These are phyloP conservation scores for Callimorpha dominula DNA, from an alignment of 2,888 invertebrate genomes.

Conservation along the genomic window DNA sequence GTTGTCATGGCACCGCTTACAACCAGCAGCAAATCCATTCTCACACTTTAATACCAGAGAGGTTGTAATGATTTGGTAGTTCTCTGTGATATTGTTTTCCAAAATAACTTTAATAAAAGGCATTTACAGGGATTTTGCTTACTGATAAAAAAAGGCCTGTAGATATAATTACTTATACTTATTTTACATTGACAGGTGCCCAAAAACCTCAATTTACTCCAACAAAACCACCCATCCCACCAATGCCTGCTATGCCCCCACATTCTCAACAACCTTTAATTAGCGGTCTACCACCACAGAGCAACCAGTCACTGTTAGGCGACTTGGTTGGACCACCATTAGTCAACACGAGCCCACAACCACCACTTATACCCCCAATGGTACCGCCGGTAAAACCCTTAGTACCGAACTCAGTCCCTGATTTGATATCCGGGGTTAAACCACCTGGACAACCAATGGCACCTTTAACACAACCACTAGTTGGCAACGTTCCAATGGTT, in stretches of 20 bases:
- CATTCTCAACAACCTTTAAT: conserved; percentile 38
- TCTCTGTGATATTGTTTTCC: no score
- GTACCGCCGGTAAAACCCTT: conserved; percentile 60
- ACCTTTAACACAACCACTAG: conserved; percentile 44
- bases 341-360: conserved; percentile 13
- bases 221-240: conserved; percentile 74
- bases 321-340: conserved; percentile 29
- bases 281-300: conserved; percentile 27
- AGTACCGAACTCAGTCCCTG: conserved; percentile 63
- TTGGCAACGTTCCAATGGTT: conserved; percentile 57
- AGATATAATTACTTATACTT: background rate
- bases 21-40: no score
- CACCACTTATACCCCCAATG: conserved; percentile 44
- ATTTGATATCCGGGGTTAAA: conserved; percentile 76
- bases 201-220: conserved; percentile 71
- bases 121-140: background rate
- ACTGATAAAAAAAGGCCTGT: background rate
- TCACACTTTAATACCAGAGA: no score
- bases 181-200: conserved; percentile 44
- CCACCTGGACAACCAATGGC: conserved; percentile 46
- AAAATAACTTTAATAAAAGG: no score
- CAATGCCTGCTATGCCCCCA: conserved; percentile 64
- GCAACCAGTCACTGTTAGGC: conserved; percentile 44
- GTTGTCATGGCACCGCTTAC: no score
- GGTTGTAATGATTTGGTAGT: no score